Base-by-base conservation (phyloP, 2,888 invertebrate species). In the Syrphus vitripennis region DNA sequence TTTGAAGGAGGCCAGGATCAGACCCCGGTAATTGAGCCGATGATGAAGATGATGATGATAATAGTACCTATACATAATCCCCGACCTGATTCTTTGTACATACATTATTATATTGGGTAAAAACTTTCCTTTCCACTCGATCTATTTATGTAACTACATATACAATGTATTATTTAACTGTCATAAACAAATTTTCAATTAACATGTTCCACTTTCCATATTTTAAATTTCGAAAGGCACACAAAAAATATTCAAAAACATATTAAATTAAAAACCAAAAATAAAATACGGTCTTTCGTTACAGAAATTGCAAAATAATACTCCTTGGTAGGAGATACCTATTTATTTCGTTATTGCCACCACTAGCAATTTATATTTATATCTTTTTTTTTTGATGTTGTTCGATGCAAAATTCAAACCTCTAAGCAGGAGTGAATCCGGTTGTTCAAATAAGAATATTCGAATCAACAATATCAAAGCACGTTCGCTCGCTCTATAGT, bases 391-490 rank as follows among this genome's bases (percentile, higher is more conserved):
- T 59, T 21, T 5, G 0, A 7, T 45, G 2, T 45, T 29, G 45
- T 65, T 65, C 16, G n/a, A 61, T 5, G 12, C 19, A 29, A 65
- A 74, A 42, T 55, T 48, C 55, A 34, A 40, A 74, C 29, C 63
- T 70, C 42, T 69, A 26, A 31, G 31, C 2, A 4, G 7, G 50
- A 50, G 50, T 1, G 53, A 65, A 65, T 71, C 34, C 59, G 53
- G 72, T 78, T 69, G 31, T 70, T 57, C 63, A 84, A 84, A 84
- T 84, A 80, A 76, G 80, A 81, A 80, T 80, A 81, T 67, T 67
- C 84, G 59, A 84, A 67, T 84, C 80, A 81, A 76, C 80, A 75
- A 83, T 50, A 75, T 71, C 70, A 80, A 70, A 80, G 81, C 84
- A 84, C 84, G 84, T 84, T 55, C 55, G 10, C 50, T 59, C 50